A percentile compares a stretch with the other conserved stretches of the same genome.
Evolutionary conservation across 2,888 invertebrate genomes (phyloP).

Genomic region (Ptilodon capucinus): DNA sequence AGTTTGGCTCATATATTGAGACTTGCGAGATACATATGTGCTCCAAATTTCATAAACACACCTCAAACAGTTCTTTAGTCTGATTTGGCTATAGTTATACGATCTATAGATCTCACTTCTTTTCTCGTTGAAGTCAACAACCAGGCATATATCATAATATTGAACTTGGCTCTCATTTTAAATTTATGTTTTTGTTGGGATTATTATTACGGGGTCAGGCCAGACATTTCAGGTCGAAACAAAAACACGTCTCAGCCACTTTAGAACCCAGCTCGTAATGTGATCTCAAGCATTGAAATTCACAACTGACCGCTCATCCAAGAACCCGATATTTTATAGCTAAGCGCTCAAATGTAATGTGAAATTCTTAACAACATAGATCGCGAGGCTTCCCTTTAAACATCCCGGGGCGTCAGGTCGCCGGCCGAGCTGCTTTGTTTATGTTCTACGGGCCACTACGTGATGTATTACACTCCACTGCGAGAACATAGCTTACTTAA

Average conservation of each 20-base stretch:
- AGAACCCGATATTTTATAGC: slow-evolving; percentile 20
- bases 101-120: too few relatives aligned
- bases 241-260: background rate
- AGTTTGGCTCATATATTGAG: too few relatives aligned
- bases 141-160: too few relatives aligned
- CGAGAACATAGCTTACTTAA: slow-evolving; percentile 20
- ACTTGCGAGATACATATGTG: too few relatives aligned
- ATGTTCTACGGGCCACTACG: slow-evolving; percentile 42
- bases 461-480: slow-evolving; percentile 43
- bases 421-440: slow-evolving; percentile 50
- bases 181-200: too few relatives aligned
- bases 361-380: slow-evolving; percentile 56
- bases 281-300: background rate
- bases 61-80: too few relatives aligned
- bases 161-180: too few relatives aligned
- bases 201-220: background rate
- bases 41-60: too few relatives aligned
- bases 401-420: slow-evolving; percentile 61
- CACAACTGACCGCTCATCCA: slow-evolving; percentile 13
- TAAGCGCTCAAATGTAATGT: slow-evolving; percentile 51
- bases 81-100: too few relatives aligned
- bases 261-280: background rate
- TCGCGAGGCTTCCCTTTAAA: slow-evolving; percentile 62
- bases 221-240: background rate
- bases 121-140: too few relatives aligned